These are phyloP conservation scores for Podarcis raffonei DNA, from an alignment of 2,113 vertebrate species.

Conservation along the genomic window DNA sequence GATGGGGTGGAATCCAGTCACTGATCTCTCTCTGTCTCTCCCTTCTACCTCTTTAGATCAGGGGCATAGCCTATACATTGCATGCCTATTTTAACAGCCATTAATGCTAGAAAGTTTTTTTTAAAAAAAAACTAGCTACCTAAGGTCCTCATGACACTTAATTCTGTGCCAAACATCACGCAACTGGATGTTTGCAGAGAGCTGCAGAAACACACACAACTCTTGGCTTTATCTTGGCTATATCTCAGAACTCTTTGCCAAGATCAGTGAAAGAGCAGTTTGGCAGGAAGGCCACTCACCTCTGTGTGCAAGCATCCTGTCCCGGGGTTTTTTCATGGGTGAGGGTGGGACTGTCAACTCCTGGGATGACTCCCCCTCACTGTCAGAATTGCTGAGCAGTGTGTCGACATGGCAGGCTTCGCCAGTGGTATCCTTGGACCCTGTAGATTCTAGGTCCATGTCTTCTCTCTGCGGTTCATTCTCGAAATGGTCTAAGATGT, in stretches of 20 bases:
- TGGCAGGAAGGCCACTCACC: not conserved
- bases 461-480: not conserved
- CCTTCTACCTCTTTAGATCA: not conserved
- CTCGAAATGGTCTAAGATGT: not conserved
- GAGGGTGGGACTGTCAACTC: slow-evolving; percentile 25
- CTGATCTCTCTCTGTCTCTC: not conserved
- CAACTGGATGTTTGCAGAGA: not conserved
- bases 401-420: not conserved
- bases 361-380: slow-evolving; percentile 1
- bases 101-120: not conserved
- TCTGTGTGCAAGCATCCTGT: not conserved
- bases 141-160: not conserved
- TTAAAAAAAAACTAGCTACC: not conserved
- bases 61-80: not conserved
- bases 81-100: not conserved
- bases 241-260: not conserved
- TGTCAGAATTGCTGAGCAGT: not conserved
- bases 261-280: not conserved
- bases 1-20: too few relatives aligned
- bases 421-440: not conserved
- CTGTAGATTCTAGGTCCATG: not conserved
- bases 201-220: too few relatives aligned
- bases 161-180: not conserved
- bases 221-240: not conserved
- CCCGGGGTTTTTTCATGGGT: slow-evolving; percentile 23